Conservation (phyloP, 2,888 invertebrate genomes). For the Lithophane socia region DNA sequence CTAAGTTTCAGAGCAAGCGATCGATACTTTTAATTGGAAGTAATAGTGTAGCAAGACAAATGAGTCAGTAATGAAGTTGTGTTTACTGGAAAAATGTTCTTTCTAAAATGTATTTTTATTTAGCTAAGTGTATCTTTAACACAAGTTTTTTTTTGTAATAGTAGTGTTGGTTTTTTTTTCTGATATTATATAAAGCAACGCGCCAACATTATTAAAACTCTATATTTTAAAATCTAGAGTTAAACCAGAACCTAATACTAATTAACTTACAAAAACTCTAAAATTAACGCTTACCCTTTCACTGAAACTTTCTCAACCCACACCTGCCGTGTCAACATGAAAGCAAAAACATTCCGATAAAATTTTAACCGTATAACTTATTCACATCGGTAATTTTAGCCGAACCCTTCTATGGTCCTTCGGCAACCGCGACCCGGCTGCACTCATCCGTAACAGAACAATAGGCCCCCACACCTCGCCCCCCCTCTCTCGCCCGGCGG, state of each 20-base stretch:
- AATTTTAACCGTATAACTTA: constrained; percentile 61
- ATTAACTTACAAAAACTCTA: constrained; percentile 25
- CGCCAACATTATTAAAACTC: not conserved
- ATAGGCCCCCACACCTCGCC: constrained; percentile 64
- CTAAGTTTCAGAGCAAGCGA: constrained; percentile 1
- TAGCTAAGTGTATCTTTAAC: not conserved
- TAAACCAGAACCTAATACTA: not conserved
- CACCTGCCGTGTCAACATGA: constrained; percentile 42
- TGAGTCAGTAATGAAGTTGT: constrained; percentile 7
- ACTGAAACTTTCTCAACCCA: constrained; percentile 36
- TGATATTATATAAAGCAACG: not conserved
- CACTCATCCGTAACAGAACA: constrained; percentile 78
- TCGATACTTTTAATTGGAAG: constrained; percentile 47
- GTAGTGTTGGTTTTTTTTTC: not conserved
- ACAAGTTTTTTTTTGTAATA: not conserved
- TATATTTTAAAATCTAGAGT: not conserved
- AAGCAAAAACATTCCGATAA: constrained; percentile 50
- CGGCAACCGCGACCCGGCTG: constrained; percentile 69
- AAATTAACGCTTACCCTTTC: constrained; percentile 40
- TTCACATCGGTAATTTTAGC: constrained; percentile 67
- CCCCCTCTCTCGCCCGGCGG: constrained; percentile 44
- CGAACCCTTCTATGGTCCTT: constrained; percentile 62
- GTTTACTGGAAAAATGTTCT: not conserved
- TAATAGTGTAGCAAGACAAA: constrained; percentile 21
- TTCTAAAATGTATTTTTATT: not conserved